Conservation (phyloP, 2,888 invertebrate species). For the Andrena bicolor region DNA sequence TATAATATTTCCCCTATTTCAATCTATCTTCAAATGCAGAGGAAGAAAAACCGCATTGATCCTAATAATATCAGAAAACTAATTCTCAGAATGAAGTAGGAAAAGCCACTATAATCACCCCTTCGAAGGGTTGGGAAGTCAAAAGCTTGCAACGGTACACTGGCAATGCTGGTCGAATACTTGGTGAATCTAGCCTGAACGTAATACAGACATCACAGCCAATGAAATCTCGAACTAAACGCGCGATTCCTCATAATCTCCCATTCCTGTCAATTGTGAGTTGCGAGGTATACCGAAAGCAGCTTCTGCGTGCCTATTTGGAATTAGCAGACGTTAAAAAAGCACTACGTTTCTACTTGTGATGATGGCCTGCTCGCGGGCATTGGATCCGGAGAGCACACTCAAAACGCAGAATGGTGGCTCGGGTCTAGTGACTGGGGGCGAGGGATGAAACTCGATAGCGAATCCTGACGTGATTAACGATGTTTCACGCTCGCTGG, state of each 20-base stretch:
- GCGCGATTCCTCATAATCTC: no score
- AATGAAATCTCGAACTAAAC: no score
- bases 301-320: background rate
- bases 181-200: background rate
- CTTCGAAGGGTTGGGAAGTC: no score
- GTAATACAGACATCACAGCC: background rate
- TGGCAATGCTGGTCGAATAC: background rate
- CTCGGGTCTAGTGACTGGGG: conserved; percentile 47
- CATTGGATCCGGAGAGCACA: conserved; percentile 28
- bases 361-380: conserved; percentile 35
- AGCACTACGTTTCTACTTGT: conserved; percentile 55
- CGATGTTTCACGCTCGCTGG: conserved; percentile 81
- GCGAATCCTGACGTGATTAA: conserved; percentile 83
- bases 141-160: no score
- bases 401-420: conserved; percentile 60
- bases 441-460: conserved; percentile 83
- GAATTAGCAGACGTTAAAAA: conserved; percentile 3
- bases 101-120: no score
- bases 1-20: no score
- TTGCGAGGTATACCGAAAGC: background rate
- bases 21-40: no score
- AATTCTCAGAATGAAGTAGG: no score
- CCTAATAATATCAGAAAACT: no score
- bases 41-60: no score
- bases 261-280: background rate